phyloP scores from a whole-genome alignment of 2,888 invertebrate genomes.

The Crioceris asparagi region DNA sequence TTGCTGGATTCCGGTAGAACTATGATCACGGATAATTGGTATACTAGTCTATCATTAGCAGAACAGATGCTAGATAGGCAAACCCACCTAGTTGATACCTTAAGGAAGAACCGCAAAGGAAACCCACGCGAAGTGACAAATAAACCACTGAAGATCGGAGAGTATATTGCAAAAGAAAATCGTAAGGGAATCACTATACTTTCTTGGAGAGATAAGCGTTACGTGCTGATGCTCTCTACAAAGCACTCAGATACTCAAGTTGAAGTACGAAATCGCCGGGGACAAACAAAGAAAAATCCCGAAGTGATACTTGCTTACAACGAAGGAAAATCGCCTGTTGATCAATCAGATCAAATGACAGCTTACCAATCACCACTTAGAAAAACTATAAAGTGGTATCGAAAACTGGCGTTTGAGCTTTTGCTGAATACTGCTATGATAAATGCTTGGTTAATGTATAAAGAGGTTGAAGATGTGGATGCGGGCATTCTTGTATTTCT shows the following conservation, averaged over 20 bases:
- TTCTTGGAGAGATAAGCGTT: conserved; percentile 8
- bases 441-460: conserved; percentile 4
- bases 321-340: conserved; percentile 6
- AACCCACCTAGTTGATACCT: conserved; percentile 2
- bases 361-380: conserved; percentile 6
- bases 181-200: conserved; percentile 7
- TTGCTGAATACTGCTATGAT: conserved; percentile 5
- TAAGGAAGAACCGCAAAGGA: conserved; percentile 1
- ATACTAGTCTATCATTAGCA: conserved; percentile 4
- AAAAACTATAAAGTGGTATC: conserved; percentile 3
- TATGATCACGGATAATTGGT: conserved; percentile 11
- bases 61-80: conserved; percentile 2
- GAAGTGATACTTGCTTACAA: conserved; percentile 5
- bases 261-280: conserved; percentile 8
- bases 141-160: conserved; percentile 1
- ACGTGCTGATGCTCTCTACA: conserved; percentile 7
- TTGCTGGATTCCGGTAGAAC: conserved; percentile 7
- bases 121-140: not conserved
- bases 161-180: conserved; percentile 8
- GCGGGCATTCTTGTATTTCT: conserved; percentile 2
- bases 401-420: conserved; percentile 3
- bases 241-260: conserved; percentile 8
- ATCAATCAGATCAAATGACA: conserved; percentile 7
- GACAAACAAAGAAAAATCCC: conserved; percentile 8
- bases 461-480: conserved; percentile 1